Conservation (phyloP, 2,113 vertebrate species). For the Origma solitaria region DNA sequence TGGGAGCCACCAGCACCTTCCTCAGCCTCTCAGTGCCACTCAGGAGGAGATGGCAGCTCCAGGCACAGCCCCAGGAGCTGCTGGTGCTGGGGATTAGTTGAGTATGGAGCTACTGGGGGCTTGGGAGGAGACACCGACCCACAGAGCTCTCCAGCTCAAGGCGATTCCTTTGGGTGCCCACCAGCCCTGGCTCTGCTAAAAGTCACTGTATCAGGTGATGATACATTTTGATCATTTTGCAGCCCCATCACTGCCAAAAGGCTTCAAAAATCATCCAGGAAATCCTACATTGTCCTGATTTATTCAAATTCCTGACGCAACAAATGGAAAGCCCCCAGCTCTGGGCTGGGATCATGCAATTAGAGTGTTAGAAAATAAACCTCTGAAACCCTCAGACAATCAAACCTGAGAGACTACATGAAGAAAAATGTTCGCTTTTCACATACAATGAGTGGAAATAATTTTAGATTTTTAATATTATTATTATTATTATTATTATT, state of each 20-base stretch:
- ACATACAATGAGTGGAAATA: not conserved
- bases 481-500: constrained; percentile 49
- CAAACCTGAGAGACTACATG: not conserved
- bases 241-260: not conserved
- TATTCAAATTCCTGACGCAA: not conserved
- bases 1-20: not conserved
- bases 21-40: not conserved
- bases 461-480: not conserved
- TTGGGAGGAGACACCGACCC: not conserved
- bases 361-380: not conserved
- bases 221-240: too few species aligned
- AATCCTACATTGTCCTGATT: not conserved
- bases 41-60: not conserved
- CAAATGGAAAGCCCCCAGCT: not conserved
- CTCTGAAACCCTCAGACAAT: not conserved
- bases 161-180: not conserved
- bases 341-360: not conserved
- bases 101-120: not conserved
- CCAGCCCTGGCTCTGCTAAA: not conserved
- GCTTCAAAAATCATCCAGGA: not conserved
- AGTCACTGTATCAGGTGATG: rapidly evolving
- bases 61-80: not conserved
- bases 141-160: not conserved
- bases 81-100: not conserved
- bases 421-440: not conserved